Percentiles rank a stretch among this genome's conserved stretches.
Conservation (phyloP, 2,797 vertebrate species). For the Diceros bicornis region DNA sequence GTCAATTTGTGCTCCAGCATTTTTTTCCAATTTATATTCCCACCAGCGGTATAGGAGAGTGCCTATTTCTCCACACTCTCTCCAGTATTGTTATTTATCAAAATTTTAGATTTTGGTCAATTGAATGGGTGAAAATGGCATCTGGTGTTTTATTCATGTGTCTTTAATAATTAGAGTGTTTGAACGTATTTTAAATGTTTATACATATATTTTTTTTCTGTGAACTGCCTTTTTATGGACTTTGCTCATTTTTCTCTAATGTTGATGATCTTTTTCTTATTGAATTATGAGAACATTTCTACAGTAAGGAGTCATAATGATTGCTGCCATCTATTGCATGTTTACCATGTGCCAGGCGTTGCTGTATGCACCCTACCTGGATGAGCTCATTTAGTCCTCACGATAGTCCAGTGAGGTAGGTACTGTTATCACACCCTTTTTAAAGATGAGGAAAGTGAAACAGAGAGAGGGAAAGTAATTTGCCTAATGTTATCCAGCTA, state of each 20-base stretch:
- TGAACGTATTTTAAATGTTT: background rate
- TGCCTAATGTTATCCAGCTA: background rate
- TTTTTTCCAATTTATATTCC: background rate
- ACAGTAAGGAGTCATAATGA: background rate
- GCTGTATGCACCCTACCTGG: background rate
- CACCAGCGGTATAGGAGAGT: background rate
- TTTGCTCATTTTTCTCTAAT: background rate
- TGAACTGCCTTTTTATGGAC: background rate
- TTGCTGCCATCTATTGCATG: background rate
- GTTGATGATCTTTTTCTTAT: background rate
- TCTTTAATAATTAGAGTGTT: background rate
- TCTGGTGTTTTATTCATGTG: background rate
- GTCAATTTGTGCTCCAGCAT: background rate
- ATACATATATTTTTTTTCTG: background rate
- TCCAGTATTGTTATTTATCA: conserved; percentile 5
- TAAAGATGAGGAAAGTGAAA: background rate
- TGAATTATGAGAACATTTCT: background rate
- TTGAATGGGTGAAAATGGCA: background rate
- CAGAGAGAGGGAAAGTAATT: background rate
- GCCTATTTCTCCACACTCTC: background rate
- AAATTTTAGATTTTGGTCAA: background rate
- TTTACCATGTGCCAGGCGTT: background rate
- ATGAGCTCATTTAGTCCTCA: background rate
- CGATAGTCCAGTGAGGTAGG: background rate
- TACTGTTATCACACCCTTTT: background rate